A percentile compares a stretch with the other conserved stretches of the same genome.
These are phyloP conservation scores for Helicolenus hilgendorfi DNA, from an alignment of 2,797 vertebrate species.

Conservation along the genomic window DNA sequence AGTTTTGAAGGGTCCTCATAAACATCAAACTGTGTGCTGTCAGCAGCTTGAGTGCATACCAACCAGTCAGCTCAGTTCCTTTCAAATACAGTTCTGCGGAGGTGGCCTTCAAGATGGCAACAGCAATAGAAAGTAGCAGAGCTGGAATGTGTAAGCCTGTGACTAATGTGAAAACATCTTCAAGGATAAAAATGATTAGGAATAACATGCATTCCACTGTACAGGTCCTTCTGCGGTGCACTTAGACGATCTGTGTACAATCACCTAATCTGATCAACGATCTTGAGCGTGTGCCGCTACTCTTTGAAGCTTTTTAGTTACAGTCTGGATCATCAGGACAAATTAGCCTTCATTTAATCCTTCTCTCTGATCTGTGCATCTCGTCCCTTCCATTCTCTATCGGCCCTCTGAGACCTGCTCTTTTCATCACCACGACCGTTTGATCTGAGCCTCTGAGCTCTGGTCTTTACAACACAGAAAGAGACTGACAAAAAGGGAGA, in stretches of 20 bases:
- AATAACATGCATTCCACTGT: neutral
- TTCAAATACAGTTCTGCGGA: slow-evolving; percentile 28
- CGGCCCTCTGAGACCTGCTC: slow-evolving; percentile 73
- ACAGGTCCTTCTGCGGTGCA: neutral
- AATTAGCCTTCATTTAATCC: slow-evolving; percentile 77
- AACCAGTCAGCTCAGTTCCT: slow-evolving; percentile 24
- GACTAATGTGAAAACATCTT: slow-evolving; percentile 44
- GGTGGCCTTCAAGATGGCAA: slow-evolving; percentile 28
- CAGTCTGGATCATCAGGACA: slow-evolving; percentile 54
- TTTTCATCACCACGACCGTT: slow-evolving; percentile 79
- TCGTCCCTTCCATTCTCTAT: slow-evolving; percentile 48
- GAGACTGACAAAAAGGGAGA: neutral
- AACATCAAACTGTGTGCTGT: slow-evolving; percentile 29
- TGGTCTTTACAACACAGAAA: slow-evolving; percentile 49
- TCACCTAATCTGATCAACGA: slow-evolving; percentile 53
- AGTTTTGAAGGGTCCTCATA: slow-evolving; percentile 9
- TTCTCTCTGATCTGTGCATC: slow-evolving; percentile 70
- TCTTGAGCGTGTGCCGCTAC: slow-evolving; percentile 38
- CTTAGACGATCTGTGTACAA: slow-evolving; percentile 19
- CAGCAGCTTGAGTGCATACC: neutral
- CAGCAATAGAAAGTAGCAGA: slow-evolving; percentile 25
- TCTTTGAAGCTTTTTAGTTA: slow-evolving; percentile 75
- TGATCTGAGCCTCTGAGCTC: slow-evolving; percentile 73
- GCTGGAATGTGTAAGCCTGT: slow-evolving; percentile 11
- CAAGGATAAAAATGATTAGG: slow-evolving; percentile 26